A percentile compares a stretch with the other conserved stretches of the same genome.
phyloP scores from a whole-genome alignment of 2,113 vertebrate species.

The Brachypteracias leptosomus region DNA sequence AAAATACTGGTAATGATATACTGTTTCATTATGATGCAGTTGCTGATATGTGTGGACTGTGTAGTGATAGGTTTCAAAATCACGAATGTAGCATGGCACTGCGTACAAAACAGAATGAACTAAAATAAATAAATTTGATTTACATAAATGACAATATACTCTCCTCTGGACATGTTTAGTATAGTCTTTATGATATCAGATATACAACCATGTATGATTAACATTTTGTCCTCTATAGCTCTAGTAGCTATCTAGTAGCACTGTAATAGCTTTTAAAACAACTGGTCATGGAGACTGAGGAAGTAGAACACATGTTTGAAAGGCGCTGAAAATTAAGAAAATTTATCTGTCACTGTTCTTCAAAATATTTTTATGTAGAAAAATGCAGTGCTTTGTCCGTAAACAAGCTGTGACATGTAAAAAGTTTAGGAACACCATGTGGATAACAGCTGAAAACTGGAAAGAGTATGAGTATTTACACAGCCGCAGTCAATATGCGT shows the following conservation, averaged over 20 bases:
- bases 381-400: not conserved
- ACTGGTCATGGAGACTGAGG: not conserved
- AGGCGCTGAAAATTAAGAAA: not conserved
- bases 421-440: not conserved
- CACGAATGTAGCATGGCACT: not conserved
- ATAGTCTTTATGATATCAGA: not conserved
- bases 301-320: not conserved
- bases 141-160: not conserved
- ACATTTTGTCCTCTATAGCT: not conserved
- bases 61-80: not conserved
- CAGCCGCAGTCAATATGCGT: slow-evolving; percentile 7
- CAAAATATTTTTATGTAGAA: not conserved
- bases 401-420: not conserved
- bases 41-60: not conserved
- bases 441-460: slow-evolving; percentile 8
- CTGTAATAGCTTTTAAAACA: not conserved
- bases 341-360: not conserved
- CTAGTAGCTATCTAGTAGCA: too few relatives aligned
- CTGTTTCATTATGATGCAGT: not conserved
- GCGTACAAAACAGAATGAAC: not conserved
- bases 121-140: not conserved
- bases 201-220: not conserved
- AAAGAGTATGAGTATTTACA: slow-evolving; percentile 27
- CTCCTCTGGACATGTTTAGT: not conserved
- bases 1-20: not conserved